Evolutionary conservation across 2,797 vertebrate genomes (phyloP).

Genomic region (Prionace glauca): DNA sequence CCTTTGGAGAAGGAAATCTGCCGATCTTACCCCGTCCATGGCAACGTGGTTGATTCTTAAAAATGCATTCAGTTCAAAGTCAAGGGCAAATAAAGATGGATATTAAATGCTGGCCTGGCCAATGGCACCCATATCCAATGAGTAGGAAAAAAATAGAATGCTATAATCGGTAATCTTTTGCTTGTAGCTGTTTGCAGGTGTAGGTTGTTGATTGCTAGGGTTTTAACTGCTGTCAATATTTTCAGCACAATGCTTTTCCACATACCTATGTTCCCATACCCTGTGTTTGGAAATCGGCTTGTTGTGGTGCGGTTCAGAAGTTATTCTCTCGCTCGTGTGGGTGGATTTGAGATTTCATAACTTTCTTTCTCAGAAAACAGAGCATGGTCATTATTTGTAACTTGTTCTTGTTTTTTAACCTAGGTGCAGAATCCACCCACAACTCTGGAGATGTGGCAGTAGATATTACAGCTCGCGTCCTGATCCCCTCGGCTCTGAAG

Average conservation of each 20-base stretch:
- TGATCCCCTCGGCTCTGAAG: not conserved
- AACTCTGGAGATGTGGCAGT: not conserved
- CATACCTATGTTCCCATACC: not conserved
- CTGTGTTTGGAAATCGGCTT: not conserved
- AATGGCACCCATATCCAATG: too few species aligned
- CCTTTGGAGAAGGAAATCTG: too few species aligned
- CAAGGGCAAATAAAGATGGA: too few species aligned
- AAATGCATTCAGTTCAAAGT: too few species aligned
- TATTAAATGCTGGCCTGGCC: too few species aligned
- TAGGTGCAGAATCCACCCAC: not conserved
- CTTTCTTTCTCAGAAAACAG: slow-evolving; percentile 12
- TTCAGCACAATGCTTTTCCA: not conserved
- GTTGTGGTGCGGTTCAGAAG: not conserved
- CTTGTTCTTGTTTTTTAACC: slow-evolving; percentile 17
- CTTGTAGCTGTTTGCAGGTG: not conserved
- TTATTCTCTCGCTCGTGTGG: not conserved
- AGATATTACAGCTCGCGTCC: not conserved
- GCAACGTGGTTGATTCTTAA: too few species aligned
- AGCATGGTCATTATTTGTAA: not conserved
- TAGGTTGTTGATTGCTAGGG: not conserved
- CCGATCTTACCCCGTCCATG: too few species aligned
- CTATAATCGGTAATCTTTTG: not conserved
- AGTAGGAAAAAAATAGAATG: not conserved
- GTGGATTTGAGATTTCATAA: slow-evolving; percentile 7
- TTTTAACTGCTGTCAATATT: not conserved